Conservation (phyloP, 2,113 vertebrate genomes). For the Eubucco bourcierii region DNA sequence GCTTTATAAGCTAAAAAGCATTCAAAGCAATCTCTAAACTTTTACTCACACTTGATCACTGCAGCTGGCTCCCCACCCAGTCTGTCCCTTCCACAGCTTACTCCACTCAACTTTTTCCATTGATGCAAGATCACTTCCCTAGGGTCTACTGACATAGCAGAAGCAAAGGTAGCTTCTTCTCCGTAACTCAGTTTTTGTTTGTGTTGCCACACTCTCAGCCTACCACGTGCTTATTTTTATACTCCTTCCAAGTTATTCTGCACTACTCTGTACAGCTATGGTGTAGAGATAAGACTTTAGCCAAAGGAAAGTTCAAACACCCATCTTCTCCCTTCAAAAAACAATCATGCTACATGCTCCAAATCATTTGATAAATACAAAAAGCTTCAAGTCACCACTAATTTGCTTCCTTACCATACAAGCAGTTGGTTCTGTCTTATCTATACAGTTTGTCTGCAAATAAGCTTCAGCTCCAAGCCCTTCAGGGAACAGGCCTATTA, state of each 20-base stretch:
- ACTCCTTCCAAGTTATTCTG: neutral
- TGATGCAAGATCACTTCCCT: neutral
- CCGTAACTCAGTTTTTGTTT: neutral
- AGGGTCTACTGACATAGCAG: neutral
- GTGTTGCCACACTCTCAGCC: neutral
- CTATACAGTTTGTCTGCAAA: neutral
- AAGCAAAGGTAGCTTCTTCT: neutral
- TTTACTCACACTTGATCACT: neutral
- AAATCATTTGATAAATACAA: neutral
- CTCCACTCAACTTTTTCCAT: neutral
- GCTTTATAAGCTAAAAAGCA: neutral
- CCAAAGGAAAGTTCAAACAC: neutral
- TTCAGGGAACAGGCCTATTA: neutral
- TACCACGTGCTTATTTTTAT: neutral
- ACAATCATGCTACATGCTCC: fast-evolving
- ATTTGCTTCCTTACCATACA: neutral
- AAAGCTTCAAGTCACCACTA: neutral
- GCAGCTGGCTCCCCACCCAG: neutral
- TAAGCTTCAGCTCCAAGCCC: neutral
- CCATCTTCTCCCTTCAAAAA: neutral
- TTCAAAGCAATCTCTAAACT: neutral
- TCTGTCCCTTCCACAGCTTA: neutral
- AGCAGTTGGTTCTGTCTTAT: neutral
- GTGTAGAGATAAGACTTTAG: neutral
- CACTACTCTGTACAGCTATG: neutral